Evolutionary conservation across 2,888 invertebrate species (phyloP).

Genomic region (Papilio protenor): DNA sequence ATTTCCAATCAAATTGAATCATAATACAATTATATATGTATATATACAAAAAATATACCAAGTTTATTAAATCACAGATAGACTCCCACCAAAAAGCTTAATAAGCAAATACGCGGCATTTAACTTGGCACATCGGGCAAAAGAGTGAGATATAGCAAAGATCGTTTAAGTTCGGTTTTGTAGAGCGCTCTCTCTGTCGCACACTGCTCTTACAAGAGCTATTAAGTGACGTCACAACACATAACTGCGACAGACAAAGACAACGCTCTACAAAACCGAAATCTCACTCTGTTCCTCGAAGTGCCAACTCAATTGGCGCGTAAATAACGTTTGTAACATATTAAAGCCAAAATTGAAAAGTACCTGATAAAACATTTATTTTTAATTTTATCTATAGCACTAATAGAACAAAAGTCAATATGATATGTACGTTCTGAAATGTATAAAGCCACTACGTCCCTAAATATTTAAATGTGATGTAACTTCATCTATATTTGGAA

Average conservation of each 20-base stretch:
- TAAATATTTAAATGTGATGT: not conserved
- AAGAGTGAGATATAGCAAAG: not conserved
- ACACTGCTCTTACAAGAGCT: not conserved
- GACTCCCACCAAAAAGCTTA: conserved; percentile 32
- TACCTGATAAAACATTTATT: conserved; percentile 2
- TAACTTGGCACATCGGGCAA: not conserved
- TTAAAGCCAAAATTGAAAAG: conserved; percentile 30
- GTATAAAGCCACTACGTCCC: not conserved
- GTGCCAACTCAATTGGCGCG: not conserved
- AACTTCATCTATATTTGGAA: not conserved
- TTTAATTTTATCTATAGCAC: not conserved
- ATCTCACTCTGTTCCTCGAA: not conserved
- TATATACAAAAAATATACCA: conserved; percentile 31
- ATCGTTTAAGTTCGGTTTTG: not conserved
- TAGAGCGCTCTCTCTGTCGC: not conserved
- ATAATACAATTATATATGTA: conserved; percentile 30
- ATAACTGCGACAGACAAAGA: not conserved
- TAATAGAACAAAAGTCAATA: conserved; percentile 7
- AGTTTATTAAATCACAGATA: conserved; percentile 43
- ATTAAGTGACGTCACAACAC: not conserved
- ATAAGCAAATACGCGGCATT: conserved; percentile 18
- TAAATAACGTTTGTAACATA: conserved; percentile 11
- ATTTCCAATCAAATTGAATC: conserved; percentile 40
- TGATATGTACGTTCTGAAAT: conserved; percentile 34
- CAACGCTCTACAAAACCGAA: not conserved